Evolutionary conservation across 1,140 invertebrate species (phyloP), one percentile per base, ranked within the genome.

Genomic region (Zaprionus taronus): DNA sequence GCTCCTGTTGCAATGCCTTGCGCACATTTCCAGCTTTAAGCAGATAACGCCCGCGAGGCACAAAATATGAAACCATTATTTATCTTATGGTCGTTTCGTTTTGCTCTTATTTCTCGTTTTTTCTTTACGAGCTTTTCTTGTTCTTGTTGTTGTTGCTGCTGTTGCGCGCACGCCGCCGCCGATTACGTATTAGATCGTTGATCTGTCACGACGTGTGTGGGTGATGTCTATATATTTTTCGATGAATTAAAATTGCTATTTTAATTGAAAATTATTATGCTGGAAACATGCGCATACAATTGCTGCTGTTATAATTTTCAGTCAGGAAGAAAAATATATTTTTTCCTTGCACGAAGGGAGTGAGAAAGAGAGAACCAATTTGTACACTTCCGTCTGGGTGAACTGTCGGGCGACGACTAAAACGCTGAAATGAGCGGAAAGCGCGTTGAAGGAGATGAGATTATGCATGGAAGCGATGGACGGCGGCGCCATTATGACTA

Each of bases 11-110:
- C 51, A 90, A 73, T 2, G 80, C 72, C 55, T 91, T 82, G 6
- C 91, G 64, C 5, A 92, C 74, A 70, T 91, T 92, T 31, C 91
- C 85, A 26, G 91, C 80, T 69, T 92, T 92, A 0, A 91, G 67
- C 11, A 92, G 75, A 62, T 91, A 80, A 38, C 91, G 84, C 12
- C 85, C 85, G 65, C 91, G 84, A 58, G 91, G 91, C 55, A 92
- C 83, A 74, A 92, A 92, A 64, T 92, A 92, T 41, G 91, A 92
- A 72, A 91, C 89, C 91, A 92, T 92, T 70, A 47, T 26, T 89
- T 66, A 26, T 47, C 69, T 49, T 47, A 17, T 47, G 64, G 38
- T 62, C 31, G 9, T 70, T 31, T 47, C 31, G 47, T 60, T 53
- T 38, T 22, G 2, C 24, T 47, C n/a, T 20, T 9, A 36, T 51